Conservation (phyloP, 2,888 invertebrate species). For the Drepanosiphum platanoidis region DNA sequence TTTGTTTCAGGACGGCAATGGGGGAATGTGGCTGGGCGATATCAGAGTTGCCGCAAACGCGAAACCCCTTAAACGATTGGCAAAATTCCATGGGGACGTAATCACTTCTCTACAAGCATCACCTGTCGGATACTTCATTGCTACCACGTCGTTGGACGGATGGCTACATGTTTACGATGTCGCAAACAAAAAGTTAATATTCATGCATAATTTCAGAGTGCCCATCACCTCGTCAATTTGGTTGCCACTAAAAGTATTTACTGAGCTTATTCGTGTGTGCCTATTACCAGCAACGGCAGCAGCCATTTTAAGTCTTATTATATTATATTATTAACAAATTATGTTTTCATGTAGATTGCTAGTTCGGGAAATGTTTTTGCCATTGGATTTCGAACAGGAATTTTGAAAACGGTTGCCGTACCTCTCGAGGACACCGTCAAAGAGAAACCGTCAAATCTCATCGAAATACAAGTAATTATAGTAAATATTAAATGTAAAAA, state of each 20-base stretch:
- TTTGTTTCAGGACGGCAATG: slow-evolving; percentile 79
- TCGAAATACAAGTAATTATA: slow-evolving; percentile 41
- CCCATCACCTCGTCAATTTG: slow-evolving; percentile 43
- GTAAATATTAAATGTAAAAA: too few relatives aligned
- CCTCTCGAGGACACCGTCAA: slow-evolving; percentile 1
- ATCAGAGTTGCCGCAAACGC: slow-evolving; percentile 69
- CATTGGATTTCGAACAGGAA: slow-evolving; percentile 78
- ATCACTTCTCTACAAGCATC: slow-evolving; percentile 77
- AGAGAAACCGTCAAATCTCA: background rate
- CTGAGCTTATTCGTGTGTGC: too few relatives aligned
- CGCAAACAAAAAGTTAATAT: slow-evolving; percentile 71
- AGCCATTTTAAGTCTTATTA: too few relatives aligned
- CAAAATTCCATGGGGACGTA: slow-evolving; percentile 81
- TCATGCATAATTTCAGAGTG: slow-evolving; percentile 71
- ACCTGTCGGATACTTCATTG: slow-evolving; percentile 76
- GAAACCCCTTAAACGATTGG: slow-evolving; percentile 67
- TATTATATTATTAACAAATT: too few relatives aligned
- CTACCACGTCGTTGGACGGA: slow-evolving; percentile 80
- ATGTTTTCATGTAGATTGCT: slow-evolving; percentile 73
- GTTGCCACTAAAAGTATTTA: slow-evolving; percentile 55
- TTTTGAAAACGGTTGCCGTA: slow-evolving; percentile 71
- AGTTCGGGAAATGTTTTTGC: slow-evolving; percentile 74
- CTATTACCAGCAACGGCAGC: too few relatives aligned
- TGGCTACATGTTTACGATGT: slow-evolving; percentile 80
- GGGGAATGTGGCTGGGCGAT: slow-evolving; percentile 82